phyloP scores from a whole-genome alignment of 2,797 vertebrate genomes.

The Uromys caudimaculatus region DNA sequence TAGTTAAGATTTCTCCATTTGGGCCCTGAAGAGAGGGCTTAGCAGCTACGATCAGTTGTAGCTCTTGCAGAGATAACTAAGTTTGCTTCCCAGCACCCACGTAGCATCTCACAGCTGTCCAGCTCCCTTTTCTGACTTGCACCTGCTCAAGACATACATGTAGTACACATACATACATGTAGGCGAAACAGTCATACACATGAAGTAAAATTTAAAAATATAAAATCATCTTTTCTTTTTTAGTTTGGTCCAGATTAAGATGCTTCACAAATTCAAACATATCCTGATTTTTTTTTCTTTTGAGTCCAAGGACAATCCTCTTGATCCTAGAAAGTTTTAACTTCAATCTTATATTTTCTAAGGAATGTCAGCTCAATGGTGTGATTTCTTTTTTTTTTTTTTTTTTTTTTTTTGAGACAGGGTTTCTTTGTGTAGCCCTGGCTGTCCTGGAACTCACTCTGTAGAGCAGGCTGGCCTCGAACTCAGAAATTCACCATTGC shows the following conservation, averaged over 20 bases:
- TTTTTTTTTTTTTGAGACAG: too few species aligned
- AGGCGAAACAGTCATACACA: neutral
- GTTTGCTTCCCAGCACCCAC: neutral
- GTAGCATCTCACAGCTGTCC: neutral
- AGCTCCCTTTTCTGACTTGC: neutral
- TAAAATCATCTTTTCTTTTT: slow-evolving; percentile 3
- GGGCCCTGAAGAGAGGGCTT: neutral
- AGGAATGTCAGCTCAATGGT: neutral
- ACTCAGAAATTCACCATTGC: too few species aligned
- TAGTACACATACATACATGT: neutral
- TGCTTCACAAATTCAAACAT: slow-evolving; percentile 27
- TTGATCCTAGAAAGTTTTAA: slow-evolving; percentile 33
- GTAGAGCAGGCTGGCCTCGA: too few species aligned
- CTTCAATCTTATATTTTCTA: neutral
- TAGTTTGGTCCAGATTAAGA: neutral
- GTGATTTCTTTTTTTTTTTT: neutral
- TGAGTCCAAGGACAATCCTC: neutral
- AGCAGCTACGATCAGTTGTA: neutral
- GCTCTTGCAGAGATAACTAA: neutral
- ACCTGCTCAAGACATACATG: too few species aligned
- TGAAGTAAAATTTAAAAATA: neutral
- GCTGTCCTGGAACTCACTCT: too few species aligned
- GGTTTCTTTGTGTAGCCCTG: too few species aligned
- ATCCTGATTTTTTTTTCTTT: neutral
- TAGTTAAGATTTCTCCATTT: neutral